A percentile compares a stretch with the other conserved stretches of the same genome.
Evolutionary conservation across 2,888 invertebrate species (phyloP).

Genomic region (Habrosyne pyritoides): DNA sequence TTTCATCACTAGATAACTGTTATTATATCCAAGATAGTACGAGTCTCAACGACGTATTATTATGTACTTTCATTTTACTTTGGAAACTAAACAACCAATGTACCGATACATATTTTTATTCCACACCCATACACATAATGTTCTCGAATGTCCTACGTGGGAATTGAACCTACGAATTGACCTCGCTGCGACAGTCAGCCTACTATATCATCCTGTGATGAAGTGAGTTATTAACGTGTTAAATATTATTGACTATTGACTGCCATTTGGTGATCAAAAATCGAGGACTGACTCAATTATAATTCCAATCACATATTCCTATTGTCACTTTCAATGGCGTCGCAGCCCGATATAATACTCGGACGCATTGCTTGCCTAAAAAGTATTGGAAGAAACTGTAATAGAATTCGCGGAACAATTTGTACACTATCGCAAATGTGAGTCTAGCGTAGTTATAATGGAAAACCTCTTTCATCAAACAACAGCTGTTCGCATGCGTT

Average conservation of each 20-base stretch:
- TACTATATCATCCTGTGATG: too few relatives aligned
- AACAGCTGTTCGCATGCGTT: too few relatives aligned
- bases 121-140: too few relatives aligned
- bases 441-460: neutral
- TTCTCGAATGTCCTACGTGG: too few relatives aligned
- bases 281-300: slow-evolving; percentile 26
- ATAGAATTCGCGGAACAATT: neutral
- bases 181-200: too few relatives aligned
- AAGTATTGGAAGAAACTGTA: neutral
- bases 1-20: too few relatives aligned
- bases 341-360: slow-evolving; percentile 13
- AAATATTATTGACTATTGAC: slow-evolving; percentile 1
- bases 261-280: neutral
- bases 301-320: slow-evolving; percentile 47
- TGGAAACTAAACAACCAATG: too few relatives aligned
- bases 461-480: too few relatives aligned
- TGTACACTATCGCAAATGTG: neutral
- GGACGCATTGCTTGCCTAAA: neutral
- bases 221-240: neutral
- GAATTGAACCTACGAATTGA: neutral
- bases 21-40: too few relatives aligned
- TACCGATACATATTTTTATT: too few relatives aligned
- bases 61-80: too few relatives aligned
- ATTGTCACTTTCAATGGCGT: slow-evolving; percentile 63
- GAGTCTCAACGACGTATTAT: too few relatives aligned